Base-by-base conservation (phyloP, 2,888 invertebrate species). In the Drosophila quinaria region DNA sequence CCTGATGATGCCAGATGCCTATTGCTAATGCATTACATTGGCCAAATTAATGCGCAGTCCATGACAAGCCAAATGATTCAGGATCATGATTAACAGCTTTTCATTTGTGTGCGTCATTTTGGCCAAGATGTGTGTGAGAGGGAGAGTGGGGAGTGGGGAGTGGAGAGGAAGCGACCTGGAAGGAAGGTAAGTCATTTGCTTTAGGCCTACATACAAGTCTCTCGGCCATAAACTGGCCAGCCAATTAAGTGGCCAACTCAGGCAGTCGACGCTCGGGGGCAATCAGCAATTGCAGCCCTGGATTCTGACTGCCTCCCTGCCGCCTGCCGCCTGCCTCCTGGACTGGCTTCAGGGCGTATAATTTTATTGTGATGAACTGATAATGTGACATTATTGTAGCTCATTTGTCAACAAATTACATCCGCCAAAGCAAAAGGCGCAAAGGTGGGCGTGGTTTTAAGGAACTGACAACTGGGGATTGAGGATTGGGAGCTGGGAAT, bases 291-390 rank as follows among this genome's bases (percentile, higher is more conserved):
- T 78, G 79, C 70, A 67, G 67, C 56, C 9, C 62, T 39, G 65
- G 29, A 73, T 31, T 39, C 60, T 25, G 39, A 8, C 39, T 42
- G 33, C 58, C 49, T 39, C 19, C 19, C 31, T 13, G 44, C 25
- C 25, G 5, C 25, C 25, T 5, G 25, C 25, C 25, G 5, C 25
- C 25, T 6, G 22, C 22, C 2, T 3, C 22, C 2, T 4, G 5
- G 25, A 5, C 25, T 25, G 25, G 15, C 42, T 15, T 8, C 64
- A 39, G 69, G 74, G 78, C 84, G 84, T 87, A 78, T 86, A 87
- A 86, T 86, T 89, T 87, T 80, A 89, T 89, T 86, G 87, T 87
- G 85, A 86, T 86, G 89, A 89, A 86, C 85, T 89, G 89, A 86
- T 86, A 86, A 86, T 86, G 87, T 79, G 87, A 89, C 85, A 89